These are phyloP conservation scores for Calyptomena viridis DNA, from an alignment of 2,113 vertebrate genomes.

Conservation along the genomic window DNA sequence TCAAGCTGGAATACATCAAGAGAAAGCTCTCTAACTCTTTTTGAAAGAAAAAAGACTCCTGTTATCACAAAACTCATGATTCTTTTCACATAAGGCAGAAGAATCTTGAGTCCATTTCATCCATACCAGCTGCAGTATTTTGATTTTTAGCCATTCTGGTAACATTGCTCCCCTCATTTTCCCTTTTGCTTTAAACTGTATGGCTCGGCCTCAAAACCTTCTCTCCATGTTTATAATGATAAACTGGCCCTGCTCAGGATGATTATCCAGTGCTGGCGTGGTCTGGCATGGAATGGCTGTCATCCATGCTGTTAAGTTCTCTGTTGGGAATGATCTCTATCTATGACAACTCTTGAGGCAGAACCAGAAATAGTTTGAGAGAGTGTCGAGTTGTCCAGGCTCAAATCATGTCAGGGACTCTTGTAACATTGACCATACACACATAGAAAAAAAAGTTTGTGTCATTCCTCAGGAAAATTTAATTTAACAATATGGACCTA, in stretches of 20 bases:
- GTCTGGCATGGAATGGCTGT: neutral
- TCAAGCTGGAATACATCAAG: neutral
- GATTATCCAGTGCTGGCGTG: neutral
- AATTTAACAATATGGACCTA: neutral
- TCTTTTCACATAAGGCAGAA: neutral
- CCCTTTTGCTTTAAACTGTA: neutral
- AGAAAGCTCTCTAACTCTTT: neutral
- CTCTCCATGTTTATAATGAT: neutral
- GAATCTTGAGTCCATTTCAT: neutral
- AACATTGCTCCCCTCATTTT: neutral
- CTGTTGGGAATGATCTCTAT: neutral
- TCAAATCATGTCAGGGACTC: neutral
- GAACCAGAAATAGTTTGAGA: neutral
- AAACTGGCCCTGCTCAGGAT: neutral
- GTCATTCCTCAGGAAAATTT: neutral
- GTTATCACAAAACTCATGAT: neutral
- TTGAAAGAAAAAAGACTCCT: fast-evolving
- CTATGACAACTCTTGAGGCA: neutral
- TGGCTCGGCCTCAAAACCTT: neutral
- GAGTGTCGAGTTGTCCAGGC: neutral
- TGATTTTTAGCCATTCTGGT: neutral
- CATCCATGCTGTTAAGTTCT: neutral
- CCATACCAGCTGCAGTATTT: neutral
- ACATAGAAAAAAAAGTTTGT: fast-evolving
- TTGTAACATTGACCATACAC: neutral